phyloP scores from a whole-genome alignment of 2,797 vertebrate species.

The Megalops cyprinoides region DNA sequence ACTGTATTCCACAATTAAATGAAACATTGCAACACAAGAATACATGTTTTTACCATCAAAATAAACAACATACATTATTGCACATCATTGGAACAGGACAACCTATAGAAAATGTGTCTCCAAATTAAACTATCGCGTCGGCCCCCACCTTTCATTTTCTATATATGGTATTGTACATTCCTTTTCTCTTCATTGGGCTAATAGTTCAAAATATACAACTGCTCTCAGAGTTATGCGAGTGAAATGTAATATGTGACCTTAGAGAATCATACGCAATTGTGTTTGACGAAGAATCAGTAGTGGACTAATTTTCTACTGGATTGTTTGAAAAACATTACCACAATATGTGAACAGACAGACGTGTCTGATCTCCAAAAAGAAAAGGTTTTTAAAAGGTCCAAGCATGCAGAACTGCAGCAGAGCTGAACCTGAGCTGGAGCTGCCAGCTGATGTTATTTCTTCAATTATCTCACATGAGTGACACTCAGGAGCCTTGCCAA shows the following conservation, averaged over 20 bases:
- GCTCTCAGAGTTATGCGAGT: neutral
- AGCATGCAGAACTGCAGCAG: neutral
- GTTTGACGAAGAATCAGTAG: too few species aligned
- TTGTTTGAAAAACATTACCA: too few species aligned
- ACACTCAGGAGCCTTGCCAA: neutral
- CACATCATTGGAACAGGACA: neutral
- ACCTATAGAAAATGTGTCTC: neutral
- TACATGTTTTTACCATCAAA: constrained; percentile 17
- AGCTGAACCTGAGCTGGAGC: neutral
- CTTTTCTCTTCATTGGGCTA: neutral
- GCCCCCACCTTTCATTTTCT: neutral
- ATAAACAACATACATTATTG: neutral
- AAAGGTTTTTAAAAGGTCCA: too few species aligned
- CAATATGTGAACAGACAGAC: too few species aligned
- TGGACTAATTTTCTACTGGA: too few species aligned
- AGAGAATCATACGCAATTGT: too few species aligned
- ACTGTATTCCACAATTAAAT: constrained; percentile 36
- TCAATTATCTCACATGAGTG: constrained; percentile 24
- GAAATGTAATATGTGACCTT: too few species aligned
- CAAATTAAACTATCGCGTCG: neutral
- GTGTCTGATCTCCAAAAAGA: too few species aligned
- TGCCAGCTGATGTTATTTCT: constrained; percentile 16
- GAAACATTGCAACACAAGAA: constrained; percentile 16
- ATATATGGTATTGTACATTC: neutral
- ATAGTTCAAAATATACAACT: neutral